Conservation (phyloP, 1,140 invertebrate genomes). For the Pogonognathellus flavescens region DNA sequence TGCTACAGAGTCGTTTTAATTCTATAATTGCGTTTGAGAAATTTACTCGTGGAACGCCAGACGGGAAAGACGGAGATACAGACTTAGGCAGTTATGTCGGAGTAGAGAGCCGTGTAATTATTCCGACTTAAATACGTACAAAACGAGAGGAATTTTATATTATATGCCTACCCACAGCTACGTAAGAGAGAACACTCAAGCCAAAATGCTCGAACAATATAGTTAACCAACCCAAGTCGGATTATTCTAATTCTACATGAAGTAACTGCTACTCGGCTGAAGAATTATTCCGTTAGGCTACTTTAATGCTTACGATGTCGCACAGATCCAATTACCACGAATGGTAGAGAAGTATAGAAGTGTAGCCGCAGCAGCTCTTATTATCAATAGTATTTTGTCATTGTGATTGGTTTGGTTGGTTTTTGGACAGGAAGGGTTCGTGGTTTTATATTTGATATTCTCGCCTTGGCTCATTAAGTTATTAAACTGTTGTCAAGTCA, state of each 20-base stretch:
- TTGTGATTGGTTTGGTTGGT: constrained; percentile 3
- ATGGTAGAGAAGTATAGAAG: not conserved
- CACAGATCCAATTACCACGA: constrained; percentile 8
- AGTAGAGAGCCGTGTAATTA: constrained; percentile 8
- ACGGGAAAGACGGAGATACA: not conserved
- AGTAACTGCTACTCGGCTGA: no score
- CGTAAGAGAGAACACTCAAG: no score
- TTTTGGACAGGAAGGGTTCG: not conserved
- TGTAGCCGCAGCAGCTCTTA: no score
- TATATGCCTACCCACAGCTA: no score
- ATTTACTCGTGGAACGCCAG: not conserved
- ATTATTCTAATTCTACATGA: no score
- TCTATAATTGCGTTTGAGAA: constrained; percentile 11
- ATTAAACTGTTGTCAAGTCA: constrained; percentile 30
- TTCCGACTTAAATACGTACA: not conserved
- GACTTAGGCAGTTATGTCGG: not conserved
- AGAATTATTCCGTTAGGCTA: no score
- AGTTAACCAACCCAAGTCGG: no score
- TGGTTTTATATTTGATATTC: not conserved
- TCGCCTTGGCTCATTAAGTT: not conserved
- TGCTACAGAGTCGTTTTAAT: constrained; percentile 4
- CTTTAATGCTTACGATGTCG: not conserved
- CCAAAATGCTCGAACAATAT: no score
- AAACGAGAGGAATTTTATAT: no score
- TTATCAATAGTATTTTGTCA: constrained; percentile 14